These are phyloP conservation scores for Petrolisthes manimaculis DNA, from an alignment of 2,888 invertebrate species.

Conservation along the genomic window DNA sequence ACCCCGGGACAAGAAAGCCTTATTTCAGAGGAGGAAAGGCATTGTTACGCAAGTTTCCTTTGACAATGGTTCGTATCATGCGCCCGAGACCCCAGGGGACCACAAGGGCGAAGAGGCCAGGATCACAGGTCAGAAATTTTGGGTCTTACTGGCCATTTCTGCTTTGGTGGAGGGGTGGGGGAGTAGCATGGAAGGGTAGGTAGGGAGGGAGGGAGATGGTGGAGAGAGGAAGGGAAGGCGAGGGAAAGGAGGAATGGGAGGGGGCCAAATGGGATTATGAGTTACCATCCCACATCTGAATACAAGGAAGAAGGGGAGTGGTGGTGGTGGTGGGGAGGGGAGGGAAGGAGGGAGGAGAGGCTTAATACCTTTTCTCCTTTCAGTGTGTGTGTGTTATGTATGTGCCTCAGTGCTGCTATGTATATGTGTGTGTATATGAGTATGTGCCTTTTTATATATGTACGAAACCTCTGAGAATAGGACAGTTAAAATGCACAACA, in stretches of 20 bases:
- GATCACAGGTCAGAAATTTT: neutral
- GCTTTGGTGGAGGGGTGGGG: neutral
- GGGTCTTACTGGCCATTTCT: slow-evolving; percentile 6
- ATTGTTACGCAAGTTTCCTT: slow-evolving; percentile 50
- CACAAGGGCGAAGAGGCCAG: neutral
- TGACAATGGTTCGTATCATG: slow-evolving; percentile 50
- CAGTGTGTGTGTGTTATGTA: neutral
- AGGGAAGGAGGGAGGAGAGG: neutral
- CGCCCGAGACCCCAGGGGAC: neutral
- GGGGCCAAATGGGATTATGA: too few relatives aligned
- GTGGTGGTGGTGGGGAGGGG: neutral
- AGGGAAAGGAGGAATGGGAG: neutral
- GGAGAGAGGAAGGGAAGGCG: neutral
- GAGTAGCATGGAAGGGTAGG: neutral
- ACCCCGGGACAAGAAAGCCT: slow-evolving; percentile 40
- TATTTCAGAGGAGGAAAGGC: slow-evolving; percentile 40
- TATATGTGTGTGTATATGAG: slow-evolving; percentile 8
- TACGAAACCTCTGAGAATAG: neutral
- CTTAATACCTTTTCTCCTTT: neutral
- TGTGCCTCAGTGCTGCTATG: neutral
- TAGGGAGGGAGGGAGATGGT: neutral
- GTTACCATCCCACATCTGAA: too few relatives aligned
- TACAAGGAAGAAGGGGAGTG: neutral
- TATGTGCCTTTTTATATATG: neutral
- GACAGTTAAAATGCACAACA: too few relatives aligned